Evolutionary conservation across 2,888 invertebrate species (phyloP).

Genomic region (Troides aeacus): DNA sequence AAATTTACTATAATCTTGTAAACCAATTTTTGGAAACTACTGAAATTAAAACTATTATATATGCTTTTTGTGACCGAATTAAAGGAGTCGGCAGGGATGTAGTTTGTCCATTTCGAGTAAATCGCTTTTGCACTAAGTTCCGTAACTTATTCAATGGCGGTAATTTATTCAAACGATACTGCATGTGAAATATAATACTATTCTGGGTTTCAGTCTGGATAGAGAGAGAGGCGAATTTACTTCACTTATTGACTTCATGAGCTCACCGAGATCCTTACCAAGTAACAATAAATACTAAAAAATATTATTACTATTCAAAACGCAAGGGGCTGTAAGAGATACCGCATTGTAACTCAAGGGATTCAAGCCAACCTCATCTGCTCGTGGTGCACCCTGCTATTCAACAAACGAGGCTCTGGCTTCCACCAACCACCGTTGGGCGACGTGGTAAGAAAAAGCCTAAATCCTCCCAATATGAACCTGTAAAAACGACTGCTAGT

Average conservation of each 20-base stretch:
- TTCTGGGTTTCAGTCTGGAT: slow-evolving; percentile 6
- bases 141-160: slow-evolving; percentile 22
- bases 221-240: slow-evolving; percentile 6
- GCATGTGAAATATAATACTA: slow-evolving; percentile 25
- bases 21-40: background rate
- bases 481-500: too few relatives aligned
- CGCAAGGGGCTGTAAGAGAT: too few relatives aligned
- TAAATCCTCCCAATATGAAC: too few relatives aligned
- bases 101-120: slow-evolving; percentile 24
- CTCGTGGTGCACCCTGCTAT: too few relatives aligned
- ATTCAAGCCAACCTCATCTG: too few relatives aligned
- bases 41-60: slow-evolving; percentile 10
- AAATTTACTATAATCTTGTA: background rate
- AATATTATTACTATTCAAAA: background rate
- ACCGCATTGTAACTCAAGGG: too few relatives aligned
- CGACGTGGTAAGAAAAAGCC: too few relatives aligned
- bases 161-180: slow-evolving; percentile 23
- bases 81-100: slow-evolving; percentile 18
- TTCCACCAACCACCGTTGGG: too few relatives aligned
- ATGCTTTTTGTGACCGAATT: slow-evolving; percentile 20
- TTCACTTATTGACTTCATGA: slow-evolving; percentile 1
- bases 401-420: too few relatives aligned
- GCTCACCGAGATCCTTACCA: background rate
- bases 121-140: slow-evolving; percentile 24
- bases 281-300: background rate